Percentiles rank a stretch among this genome's conserved stretches.
These are phyloP conservation scores for Schizotus pectinicornis DNA, from an alignment of 2,888 invertebrate genomes.

Conservation along the genomic window DNA sequence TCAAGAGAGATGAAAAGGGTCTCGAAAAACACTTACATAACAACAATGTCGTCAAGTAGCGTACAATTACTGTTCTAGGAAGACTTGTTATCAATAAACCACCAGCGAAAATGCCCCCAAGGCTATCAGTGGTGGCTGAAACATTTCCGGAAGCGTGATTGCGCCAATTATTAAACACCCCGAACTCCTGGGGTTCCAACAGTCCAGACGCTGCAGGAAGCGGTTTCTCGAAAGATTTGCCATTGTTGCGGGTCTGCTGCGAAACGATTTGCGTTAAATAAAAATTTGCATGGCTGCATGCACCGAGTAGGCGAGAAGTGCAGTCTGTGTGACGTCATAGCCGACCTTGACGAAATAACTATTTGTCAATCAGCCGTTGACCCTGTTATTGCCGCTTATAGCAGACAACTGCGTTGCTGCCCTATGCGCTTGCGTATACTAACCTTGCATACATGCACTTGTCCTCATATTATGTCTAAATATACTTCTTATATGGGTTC, in stretches of 20 bases:
- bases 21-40: neutral
- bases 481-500: conserved; percentile 28
- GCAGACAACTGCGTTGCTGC: conserved; percentile 37
- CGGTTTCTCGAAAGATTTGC: neutral
- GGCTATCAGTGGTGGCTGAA: too few relatives aligned
- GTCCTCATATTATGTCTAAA: conserved; percentile 35
- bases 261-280: conserved; percentile 20
- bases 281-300: conserved; percentile 18
- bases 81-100: too few relatives aligned
- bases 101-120: too few relatives aligned
- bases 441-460: conserved; percentile 39
- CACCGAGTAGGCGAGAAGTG: conserved; percentile 35
- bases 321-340: conserved; percentile 49
- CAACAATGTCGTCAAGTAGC: too few relatives aligned
- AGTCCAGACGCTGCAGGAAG: neutral
- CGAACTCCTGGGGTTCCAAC: neutral
- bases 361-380: conserved; percentile 58
- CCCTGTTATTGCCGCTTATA: conserved; percentile 52
- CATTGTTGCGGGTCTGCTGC: too few relatives aligned
- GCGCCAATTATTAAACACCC: too few relatives aligned
- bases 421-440: conserved; percentile 34
- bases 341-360: conserved; percentile 57
- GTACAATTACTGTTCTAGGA: too few relatives aligned
- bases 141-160: too few relatives aligned
- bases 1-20: neutral